phyloP scores from a whole-genome alignment of 2,113 vertebrate species.

The Albula glossodonta region DNA sequence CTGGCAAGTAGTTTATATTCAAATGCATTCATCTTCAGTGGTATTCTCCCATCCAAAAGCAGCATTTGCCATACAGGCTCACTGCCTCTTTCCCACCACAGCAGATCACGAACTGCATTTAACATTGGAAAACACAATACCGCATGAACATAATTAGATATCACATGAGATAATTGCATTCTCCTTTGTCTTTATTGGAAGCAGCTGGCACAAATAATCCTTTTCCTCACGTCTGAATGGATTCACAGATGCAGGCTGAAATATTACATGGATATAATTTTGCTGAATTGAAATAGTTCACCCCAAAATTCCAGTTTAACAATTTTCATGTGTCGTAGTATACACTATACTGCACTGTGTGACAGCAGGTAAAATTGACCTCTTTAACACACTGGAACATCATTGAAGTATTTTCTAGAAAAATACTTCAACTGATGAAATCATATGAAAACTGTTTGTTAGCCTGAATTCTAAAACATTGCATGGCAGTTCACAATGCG shows the following conservation, averaged over 20 bases:
- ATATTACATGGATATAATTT: slow-evolving; percentile 42
- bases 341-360: not conserved
- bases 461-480: not conserved
- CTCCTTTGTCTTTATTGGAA: slow-evolving; percentile 43
- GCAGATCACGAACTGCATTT: slow-evolving; percentile 21
- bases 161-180: slow-evolving; percentile 44
- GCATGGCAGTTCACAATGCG: not conserved
- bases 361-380: not conserved
- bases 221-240: slow-evolving; percentile 45
- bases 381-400: not conserved
- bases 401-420: not conserved
- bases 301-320: slow-evolving; percentile 14
- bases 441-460: not conserved
- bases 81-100: not conserved
- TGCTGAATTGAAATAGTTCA: slow-evolving; percentile 35
- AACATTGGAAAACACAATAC: slow-evolving; percentile 28
- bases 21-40: slow-evolving; percentile 27
- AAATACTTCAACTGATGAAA: not conserved
- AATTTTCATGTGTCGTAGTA: slow-evolving; percentile 15
- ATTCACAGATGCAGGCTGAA: slow-evolving; percentile 47
- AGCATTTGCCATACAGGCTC: slow-evolving; percentile 2
- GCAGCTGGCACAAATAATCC: slow-evolving; percentile 48
- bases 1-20: slow-evolving; percentile 22
- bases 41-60: slow-evolving; percentile 3
- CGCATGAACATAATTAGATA: slow-evolving; percentile 40